A percentile compares a stretch with the other conserved stretches of the same genome.
These are phyloP conservation scores for Lycaena phlaeas DNA, from an alignment of 2,888 invertebrate genomes.

Conservation along the genomic window DNA sequence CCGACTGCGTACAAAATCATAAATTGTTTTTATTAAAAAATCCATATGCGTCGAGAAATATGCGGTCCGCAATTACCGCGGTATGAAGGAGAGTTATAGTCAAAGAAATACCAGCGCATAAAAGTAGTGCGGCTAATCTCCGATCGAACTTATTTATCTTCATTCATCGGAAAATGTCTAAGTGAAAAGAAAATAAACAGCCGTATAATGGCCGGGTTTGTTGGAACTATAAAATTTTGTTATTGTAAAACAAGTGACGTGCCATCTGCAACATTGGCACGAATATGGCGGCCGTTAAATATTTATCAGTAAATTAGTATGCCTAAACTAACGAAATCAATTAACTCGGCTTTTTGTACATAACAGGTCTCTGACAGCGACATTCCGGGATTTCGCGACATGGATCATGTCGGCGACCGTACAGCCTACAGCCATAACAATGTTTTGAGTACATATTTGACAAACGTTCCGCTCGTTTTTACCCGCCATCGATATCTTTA, in stretches of 20 bases:
- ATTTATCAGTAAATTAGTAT: constrained; percentile 65
- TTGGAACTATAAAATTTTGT: constrained; percentile 43
- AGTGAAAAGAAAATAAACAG: constrained; percentile 19
- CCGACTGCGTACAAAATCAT: constrained; percentile 23
- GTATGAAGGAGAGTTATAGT: constrained; percentile 12
- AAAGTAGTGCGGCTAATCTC: constrained; percentile 17
- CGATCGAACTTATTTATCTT: constrained; percentile 13
- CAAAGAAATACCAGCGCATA: constrained; percentile 17
- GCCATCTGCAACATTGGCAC: constrained; percentile 48
- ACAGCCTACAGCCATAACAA: constrained; percentile 24
- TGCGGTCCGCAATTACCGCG: constrained; percentile 21
- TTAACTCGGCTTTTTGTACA: constrained; percentile 46
- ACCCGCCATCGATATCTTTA: constrained; percentile 16
- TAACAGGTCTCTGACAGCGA: constrained; percentile 41
- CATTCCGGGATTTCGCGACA: constrained; percentile 41
- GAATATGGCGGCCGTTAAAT: constrained; percentile 50
- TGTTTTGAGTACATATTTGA: constrained; percentile 26
- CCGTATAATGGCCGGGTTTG: constrained; percentile 17
- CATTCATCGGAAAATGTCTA: constrained; percentile 20
- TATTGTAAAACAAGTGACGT: constrained; percentile 36
- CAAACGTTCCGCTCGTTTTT: constrained; percentile 20
- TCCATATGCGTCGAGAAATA: constrained; percentile 24
- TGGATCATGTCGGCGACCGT: constrained; percentile 23
- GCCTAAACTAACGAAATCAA: constrained; percentile 63
- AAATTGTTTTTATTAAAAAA: constrained; percentile 26